These are phyloP conservation scores for Lagenorhynchus albirostris DNA, from an alignment of 2,113 vertebrate genomes.

Conservation along the genomic window DNA sequence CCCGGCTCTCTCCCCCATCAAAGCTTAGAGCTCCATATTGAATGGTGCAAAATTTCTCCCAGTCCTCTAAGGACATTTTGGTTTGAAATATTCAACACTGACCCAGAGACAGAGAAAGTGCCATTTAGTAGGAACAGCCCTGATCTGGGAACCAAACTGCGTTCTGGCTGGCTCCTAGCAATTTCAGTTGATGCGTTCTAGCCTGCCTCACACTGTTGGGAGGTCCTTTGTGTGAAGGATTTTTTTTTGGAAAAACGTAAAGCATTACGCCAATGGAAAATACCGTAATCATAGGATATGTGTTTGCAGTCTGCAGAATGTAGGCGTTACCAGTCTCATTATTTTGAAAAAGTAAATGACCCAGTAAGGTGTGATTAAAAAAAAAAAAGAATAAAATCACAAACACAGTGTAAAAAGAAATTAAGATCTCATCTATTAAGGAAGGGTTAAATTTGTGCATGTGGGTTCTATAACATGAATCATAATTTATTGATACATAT, in stretches of 20 bases:
- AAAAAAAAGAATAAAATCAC: not conserved
- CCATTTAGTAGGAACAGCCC: not conserved
- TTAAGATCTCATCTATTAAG: not conserved
- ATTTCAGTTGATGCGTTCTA: not conserved
- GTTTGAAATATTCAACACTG: not conserved
- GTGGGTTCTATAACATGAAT: not conserved
- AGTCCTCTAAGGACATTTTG: not conserved
- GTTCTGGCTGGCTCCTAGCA: not conserved
- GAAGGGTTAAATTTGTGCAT: not conserved
- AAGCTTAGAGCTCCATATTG: not conserved
- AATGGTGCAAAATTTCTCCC: not conserved
- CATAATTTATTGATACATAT: not conserved
- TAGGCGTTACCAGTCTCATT: not conserved
- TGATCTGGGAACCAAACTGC: not conserved
- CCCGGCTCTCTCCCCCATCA: not conserved
- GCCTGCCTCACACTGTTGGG: not conserved
- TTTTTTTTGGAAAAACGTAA: not conserved
- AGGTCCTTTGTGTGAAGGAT: not conserved
- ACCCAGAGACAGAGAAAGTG: not conserved
- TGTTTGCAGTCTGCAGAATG: not conserved
- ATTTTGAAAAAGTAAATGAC: not conserved
- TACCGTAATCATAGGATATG: not conserved
- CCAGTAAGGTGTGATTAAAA: not conserved
- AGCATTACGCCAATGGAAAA: not conserved
- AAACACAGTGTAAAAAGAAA: not conserved